Evolutionary conservation across 2,113 vertebrate species (phyloP), one percentile per base, ranked within the genome.

Genomic region (Callithrix jacchus): DNA sequence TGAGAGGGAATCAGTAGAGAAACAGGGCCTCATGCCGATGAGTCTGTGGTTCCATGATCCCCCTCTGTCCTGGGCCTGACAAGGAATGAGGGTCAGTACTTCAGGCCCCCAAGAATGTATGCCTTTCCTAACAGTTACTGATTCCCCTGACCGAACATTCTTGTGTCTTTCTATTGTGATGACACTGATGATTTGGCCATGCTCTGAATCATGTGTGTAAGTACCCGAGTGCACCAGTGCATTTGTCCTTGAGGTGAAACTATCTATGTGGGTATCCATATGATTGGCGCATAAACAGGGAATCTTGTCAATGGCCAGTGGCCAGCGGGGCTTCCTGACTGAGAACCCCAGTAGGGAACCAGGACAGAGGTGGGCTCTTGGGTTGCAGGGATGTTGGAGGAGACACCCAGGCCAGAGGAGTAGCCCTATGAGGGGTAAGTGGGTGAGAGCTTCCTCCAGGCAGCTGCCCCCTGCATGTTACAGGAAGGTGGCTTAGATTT

Each of bases 1-100:
- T 98, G 98, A 97, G 88, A 90, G 64, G 93, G 98, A 56, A 98
- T 99, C 98, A 85, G 98, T 98, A 97, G 91, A 96, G 93, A 68
- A 97, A 98, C 89, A 88, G 98, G 98, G 98, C 97, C 98, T 98
- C 61, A 42, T 93, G 98, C 96, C 61, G 97, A 93, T 97, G 98
- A 97, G 96, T 96, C 64, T 95, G 86, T 30, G 96, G 88, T 96
- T 83, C 45, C 4, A 96, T 95, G 97, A 97, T 58, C 96, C 90
- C 89, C 56, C 83, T 97, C 91, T 93, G 96, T 94, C 95, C 94
- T 71, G 92, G 8, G 8, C 84, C 93, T 93, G 96, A 84, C 61
- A 18, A 61, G 74, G 79, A 81, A 81, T 73, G 61, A 58, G 10
- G 81, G 95, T 97, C 90, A 18, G 86, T 96, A 68, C 79, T 64